Base-by-base conservation (phyloP, 2,888 invertebrate species). In the Eupithecia centaureata region DNA sequence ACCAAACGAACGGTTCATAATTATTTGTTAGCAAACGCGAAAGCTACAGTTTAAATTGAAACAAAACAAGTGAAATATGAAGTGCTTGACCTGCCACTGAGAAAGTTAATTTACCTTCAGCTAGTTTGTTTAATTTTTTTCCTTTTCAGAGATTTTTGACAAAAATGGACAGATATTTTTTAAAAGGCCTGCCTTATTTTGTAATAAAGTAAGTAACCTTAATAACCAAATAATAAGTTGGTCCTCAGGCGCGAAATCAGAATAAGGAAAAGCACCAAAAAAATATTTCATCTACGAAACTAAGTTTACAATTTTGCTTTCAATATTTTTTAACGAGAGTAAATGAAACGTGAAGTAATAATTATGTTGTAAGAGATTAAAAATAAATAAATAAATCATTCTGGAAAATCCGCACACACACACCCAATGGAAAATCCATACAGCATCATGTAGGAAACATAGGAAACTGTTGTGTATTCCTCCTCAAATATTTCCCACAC, bases 31-130 rank as follows among this genome's bases (percentile, higher is more conserved):
- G 77, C 81, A 80, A 77, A 78, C 82, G 73, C 73, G 78, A 82
- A 81, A 82, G 79, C 79, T 80, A 77, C 81, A 77, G 83, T 86
- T 88, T 86, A 88, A 89, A 90, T 88, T 88, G 84, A 87, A 89
- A 88, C 83, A 84, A 84, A 88, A 86, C 85, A 85, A 86, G 80
- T 80, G 78, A 82, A 86, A 86, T 83, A 81, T 80, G 76, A 82
- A 83, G 81, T 78, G 74, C 83, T 87, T 86, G 85, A 87, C 86
- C 87, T 79, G 79, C 77, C 79, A 81, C 79, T 79, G 82, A 63
- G 63, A 65, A 69, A 81, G 80, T 80, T 83, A 82, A 81, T 83
- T 84, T 82, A 78, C 70, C 77, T 82, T 77, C 72, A 76, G 63
- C 70, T 69, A 66, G 76, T 73, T 73, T 67, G 68, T 76, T 74